Evolutionary conservation across 2,113 vertebrate species (phyloP).

Genomic region (Istiophorus platypterus): DNA sequence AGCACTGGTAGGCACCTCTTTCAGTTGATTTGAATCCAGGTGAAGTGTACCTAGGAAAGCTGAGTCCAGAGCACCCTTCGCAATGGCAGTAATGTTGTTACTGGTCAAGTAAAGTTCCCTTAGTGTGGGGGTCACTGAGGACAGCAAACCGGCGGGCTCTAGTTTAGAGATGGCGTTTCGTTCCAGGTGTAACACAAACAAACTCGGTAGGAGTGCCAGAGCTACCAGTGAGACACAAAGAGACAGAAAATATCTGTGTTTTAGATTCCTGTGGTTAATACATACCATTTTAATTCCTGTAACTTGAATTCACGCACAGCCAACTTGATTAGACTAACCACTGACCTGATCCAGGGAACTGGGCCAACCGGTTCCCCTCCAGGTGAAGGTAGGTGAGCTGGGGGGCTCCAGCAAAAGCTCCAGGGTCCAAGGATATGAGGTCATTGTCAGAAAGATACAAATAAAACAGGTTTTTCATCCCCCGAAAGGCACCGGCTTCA

Average conservation of each 20-base stretch:
- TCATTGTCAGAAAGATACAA: slow-evolving; percentile 91
- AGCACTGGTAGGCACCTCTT: slow-evolving; percentile 83
- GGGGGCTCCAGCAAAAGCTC: slow-evolving; percentile 82
- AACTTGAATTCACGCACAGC: background rate
- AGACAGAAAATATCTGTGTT: background rate
- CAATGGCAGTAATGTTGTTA: slow-evolving; percentile 82
- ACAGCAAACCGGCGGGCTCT: slow-evolving; percentile 76
- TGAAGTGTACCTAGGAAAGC: slow-evolving; percentile 86
- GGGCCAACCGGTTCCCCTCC: slow-evolving; percentile 86
- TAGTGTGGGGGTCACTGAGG: slow-evolving; percentile 69
- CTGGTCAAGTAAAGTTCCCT: slow-evolving; percentile 87
- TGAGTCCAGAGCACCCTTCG: slow-evolving; percentile 76
- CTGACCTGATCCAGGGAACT: slow-evolving; percentile 81
- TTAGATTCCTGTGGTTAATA: background rate
- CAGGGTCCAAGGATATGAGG: slow-evolving; percentile 81
- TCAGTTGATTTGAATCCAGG: slow-evolving; percentile 88
- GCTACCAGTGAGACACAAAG: slow-evolving; percentile 38
- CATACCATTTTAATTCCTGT: background rate
- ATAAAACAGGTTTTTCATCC: slow-evolving; percentile 89
- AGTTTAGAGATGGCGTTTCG: slow-evolving; percentile 85
- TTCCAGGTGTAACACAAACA: slow-evolving; percentile 91
- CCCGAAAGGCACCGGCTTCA: slow-evolving; percentile 81
- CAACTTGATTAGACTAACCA: background rate
- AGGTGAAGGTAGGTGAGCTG: slow-evolving; percentile 90
- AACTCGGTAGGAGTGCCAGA: slow-evolving; percentile 84